Conservation (phyloP, 1,140 invertebrate species). For the Colletes gigas region DNA sequence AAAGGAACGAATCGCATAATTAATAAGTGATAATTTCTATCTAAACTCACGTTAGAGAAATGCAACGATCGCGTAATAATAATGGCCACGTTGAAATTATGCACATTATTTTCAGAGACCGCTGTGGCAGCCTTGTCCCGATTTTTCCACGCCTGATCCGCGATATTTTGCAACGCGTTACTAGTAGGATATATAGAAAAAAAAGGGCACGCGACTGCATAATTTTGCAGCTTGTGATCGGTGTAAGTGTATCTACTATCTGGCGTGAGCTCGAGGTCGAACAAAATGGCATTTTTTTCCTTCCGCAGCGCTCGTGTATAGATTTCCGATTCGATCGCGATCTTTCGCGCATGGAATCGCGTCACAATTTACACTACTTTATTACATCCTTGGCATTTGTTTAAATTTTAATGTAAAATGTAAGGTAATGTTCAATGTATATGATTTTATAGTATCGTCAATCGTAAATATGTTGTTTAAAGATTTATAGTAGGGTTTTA, state of each 20-base stretch:
- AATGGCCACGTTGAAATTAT: constrained; percentile 41
- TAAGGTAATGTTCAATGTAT: no score
- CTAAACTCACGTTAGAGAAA: neutral
- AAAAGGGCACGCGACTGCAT: constrained; percentile 27
- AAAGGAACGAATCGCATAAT: neutral
- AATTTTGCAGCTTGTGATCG: neutral
- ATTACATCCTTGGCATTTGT: no score
- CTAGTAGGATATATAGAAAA: constrained; percentile 26
- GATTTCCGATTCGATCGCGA: neutral
- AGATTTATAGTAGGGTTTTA: no score
- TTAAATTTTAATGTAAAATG: no score
- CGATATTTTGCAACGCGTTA: constrained; percentile 52
- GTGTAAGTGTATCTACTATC: neutral
- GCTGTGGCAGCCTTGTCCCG: constrained; percentile 47
- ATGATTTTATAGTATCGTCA: no score
- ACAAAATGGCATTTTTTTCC: neutral
- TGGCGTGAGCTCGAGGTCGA: constrained; percentile 14
- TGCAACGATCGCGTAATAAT: neutral
- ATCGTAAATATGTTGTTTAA: no score
- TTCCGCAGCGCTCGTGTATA: neutral
- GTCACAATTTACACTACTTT: no score
- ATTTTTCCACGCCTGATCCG: constrained; percentile 37
- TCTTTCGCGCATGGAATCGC: no score
- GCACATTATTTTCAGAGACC: constrained; percentile 46
- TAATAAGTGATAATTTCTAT: neutral